phyloP scores from a whole-genome alignment of 2,797 vertebrate species.

The Paedocypris micromegethes region DNA sequence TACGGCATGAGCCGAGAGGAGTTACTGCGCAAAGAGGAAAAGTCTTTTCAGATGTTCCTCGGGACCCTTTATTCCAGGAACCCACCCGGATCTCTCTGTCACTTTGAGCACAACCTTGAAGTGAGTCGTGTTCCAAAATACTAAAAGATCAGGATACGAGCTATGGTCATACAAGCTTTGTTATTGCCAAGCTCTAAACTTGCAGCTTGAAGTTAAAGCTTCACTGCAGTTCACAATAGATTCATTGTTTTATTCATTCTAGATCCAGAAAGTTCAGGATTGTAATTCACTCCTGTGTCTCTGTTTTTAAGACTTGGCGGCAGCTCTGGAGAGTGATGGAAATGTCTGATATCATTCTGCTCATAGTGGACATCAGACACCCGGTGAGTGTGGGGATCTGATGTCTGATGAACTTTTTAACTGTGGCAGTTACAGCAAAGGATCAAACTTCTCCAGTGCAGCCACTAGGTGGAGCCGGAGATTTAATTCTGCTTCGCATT shows the following conservation, averaged over 20 bases:
- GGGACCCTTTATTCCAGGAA: conserved; percentile 78
- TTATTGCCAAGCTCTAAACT: not conserved
- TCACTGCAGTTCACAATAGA: not conserved
- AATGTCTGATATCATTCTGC: conserved; percentile 87
- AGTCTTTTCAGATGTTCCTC: conserved; percentile 77
- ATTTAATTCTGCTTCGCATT: not conserved
- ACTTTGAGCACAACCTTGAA: conserved; percentile 94
- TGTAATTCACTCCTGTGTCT: not conserved
- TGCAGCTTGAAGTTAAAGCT: not conserved
- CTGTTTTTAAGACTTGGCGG: conserved; percentile 79
- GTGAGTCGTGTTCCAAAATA: conserved; percentile 54
- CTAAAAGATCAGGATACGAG: not conserved
- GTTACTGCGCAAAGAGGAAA: conserved; percentile 80
- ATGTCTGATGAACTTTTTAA: conserved; percentile 26
- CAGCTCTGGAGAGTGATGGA: conserved; percentile 92
- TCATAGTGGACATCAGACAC: conserved; percentile 88
- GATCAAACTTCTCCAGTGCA: conserved; percentile 12
- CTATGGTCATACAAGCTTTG: not conserved
- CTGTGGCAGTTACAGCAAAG: conserved; percentile 10
- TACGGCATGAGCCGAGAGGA: conserved; percentile 85
- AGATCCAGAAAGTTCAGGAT: not conserved
- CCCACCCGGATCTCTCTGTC: conserved; percentile 75
- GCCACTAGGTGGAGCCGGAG: conserved; percentile 27
- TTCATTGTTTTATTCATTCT: conserved; percentile 3
- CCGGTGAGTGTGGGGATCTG: conserved; percentile 68